Conservation (phyloP, 2,797 vertebrate species). For the Cuculus canorus region DNA sequence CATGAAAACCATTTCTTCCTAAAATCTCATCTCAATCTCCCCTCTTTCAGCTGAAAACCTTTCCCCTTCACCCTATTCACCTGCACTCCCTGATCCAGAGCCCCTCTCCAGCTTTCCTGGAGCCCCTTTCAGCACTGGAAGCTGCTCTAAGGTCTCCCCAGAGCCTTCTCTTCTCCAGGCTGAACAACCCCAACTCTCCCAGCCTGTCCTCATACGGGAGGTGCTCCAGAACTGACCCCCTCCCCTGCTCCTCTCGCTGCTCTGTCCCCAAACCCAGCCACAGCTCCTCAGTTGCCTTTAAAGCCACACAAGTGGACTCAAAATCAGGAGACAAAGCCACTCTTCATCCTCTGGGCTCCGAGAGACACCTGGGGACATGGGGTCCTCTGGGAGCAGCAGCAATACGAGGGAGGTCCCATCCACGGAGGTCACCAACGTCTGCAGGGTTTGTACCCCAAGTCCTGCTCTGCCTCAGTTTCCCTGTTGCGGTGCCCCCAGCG, state of each 20-base stretch:
- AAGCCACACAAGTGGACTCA: neutral
- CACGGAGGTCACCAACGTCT: rapidly evolving
- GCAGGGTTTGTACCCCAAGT: rapidly evolving
- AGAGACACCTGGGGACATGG: neutral
- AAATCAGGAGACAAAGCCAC: rapidly evolving
- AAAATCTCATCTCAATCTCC: too few species aligned
- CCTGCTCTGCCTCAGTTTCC: neutral
- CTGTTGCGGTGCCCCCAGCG: neutral
- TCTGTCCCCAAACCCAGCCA: neutral
- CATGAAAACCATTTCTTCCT: too few species aligned
- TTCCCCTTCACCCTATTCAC: too few species aligned
- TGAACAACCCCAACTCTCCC: too few species aligned
- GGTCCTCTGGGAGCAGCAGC: neutral
- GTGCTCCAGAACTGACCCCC: too few species aligned
- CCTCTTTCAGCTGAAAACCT: too few species aligned
- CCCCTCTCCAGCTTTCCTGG: too few species aligned
- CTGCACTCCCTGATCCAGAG: too few species aligned
- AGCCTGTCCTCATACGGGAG: too few species aligned
- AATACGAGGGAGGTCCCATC: rapidly evolving
- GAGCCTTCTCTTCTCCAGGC: too few species aligned
- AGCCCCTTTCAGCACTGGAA: too few species aligned
- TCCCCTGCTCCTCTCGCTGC: neutral
- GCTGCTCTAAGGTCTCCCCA: too few species aligned
- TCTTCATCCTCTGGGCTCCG: neutral
- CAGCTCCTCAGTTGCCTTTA: neutral